Conservation (phyloP, 2,113 vertebrate genomes). For the Gopherus flavomarginatus region DNA sequence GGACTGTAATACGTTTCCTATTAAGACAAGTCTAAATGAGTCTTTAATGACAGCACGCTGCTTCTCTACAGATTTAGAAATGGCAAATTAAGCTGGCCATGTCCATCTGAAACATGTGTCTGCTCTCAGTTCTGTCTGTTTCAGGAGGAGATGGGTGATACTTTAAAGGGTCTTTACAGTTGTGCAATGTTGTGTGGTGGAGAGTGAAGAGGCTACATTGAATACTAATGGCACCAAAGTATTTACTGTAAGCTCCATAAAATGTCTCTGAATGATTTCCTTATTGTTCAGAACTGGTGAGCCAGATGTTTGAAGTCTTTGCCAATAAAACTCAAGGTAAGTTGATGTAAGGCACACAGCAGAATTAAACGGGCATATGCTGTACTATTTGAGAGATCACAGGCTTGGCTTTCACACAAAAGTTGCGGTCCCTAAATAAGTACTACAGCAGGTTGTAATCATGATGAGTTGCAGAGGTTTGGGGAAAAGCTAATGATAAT, state of each 20-base stretch:
- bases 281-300: neutral
- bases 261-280: neutral
- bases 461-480: neutral
- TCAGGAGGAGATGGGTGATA: conserved; percentile 1
- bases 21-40: conserved; percentile 42
- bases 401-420: neutral
- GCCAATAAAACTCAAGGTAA: neutral
- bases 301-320: neutral
- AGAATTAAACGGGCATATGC: neutral
- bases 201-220: neutral
- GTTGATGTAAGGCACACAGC: neutral
- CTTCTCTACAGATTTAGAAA: conserved; percentile 39
- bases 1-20: neutral
- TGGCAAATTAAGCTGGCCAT: conserved; percentile 32
- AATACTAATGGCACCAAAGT: conserved; percentile 21
- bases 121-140: conserved; percentile 14
- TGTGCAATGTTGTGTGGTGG: conserved; percentile 11
- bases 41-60: conserved; percentile 51
- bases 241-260: neutral
- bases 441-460: neutral
- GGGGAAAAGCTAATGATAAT: neutral
- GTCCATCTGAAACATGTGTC: conserved; percentile 48
- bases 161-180: conserved; percentile 33
- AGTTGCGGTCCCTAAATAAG: neutral
- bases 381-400: neutral